phyloP scores from a whole-genome alignment of 2,888 invertebrate species.

The Escarpia spicata region DNA sequence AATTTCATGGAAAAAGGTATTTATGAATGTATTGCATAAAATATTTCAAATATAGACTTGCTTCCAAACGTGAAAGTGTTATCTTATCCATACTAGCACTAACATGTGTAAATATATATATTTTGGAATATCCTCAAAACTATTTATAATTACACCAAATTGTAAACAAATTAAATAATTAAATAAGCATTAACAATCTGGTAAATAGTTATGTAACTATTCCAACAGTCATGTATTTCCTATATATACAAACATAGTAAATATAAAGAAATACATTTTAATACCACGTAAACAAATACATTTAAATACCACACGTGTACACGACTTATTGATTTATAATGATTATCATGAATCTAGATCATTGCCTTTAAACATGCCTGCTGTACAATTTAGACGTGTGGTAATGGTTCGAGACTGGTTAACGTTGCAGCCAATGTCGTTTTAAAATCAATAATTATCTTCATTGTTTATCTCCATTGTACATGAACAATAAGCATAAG shows the following conservation, averaged over 20 bases:
- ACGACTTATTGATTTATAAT: background rate
- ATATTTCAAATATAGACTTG: too few relatives aligned
- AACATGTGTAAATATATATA: too few relatives aligned
- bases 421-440: background rate
- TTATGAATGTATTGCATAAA: too few relatives aligned
- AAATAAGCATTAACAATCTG: background rate
- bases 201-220: background rate
- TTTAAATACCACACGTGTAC: background rate
- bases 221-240: background rate
- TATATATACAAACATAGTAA: background rate
- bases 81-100: too few relatives aligned
- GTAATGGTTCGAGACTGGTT: background rate
- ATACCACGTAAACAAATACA: background rate
- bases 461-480: background rate
- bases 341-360: background rate
- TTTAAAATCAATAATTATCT: background rate
- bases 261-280: background rate
- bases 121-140: too few relatives aligned
- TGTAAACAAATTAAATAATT: conserved; percentile 24
- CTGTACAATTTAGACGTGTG: background rate
- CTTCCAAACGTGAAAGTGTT: too few relatives aligned
- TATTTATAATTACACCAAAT: background rate
- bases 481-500: background rate
- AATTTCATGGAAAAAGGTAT: too few relatives aligned
- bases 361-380: background rate